Evolutionary conservation across 2,113 vertebrate genomes (phyloP).

Genomic region (Labrus mixtus): DNA sequence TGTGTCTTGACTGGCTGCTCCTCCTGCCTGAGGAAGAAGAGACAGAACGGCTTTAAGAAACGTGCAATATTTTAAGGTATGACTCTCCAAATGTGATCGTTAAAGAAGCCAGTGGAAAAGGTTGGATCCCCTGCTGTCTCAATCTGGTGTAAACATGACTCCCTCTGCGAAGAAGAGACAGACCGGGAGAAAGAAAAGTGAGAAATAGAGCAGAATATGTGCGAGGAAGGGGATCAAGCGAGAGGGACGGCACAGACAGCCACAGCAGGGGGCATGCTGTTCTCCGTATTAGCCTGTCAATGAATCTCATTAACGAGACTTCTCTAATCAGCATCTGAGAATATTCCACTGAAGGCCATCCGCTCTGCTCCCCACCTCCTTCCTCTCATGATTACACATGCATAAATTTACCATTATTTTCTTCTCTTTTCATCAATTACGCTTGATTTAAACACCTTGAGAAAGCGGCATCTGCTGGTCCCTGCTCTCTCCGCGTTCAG

Average conservation of each 20-base stretch:
- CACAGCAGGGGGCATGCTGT: constrained; percentile 70
- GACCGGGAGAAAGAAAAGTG: constrained; percentile 14
- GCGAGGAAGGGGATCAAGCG: not conserved
- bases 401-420: constrained; percentile 59
- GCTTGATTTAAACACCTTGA: constrained; percentile 47
- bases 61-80: constrained; percentile 29
- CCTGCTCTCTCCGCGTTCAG: constrained; percentile 31
- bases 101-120: constrained; percentile 28
- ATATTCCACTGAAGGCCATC: constrained; percentile 75
- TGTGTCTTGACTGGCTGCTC: constrained; percentile 17
- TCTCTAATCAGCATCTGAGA: constrained; percentile 78
- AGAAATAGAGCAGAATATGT: constrained; percentile 47
- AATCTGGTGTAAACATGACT: constrained; percentile 49
- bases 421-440: constrained; percentile 20
- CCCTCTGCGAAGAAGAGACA: constrained; percentile 33
- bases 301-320: constrained; percentile 81
- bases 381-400: constrained; percentile 65
- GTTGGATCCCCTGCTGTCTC: constrained; percentile 30
- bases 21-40: constrained; percentile 30
- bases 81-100: constrained; percentile 37
- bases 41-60: constrained; percentile 10
- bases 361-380: constrained; percentile 55
- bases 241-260: constrained; percentile 63
- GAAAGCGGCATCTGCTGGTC: constrained; percentile 19
- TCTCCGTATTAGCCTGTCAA: constrained; percentile 73